Conservation (phyloP, 2,113 vertebrate species). For the Casuarius casuarius region DNA sequence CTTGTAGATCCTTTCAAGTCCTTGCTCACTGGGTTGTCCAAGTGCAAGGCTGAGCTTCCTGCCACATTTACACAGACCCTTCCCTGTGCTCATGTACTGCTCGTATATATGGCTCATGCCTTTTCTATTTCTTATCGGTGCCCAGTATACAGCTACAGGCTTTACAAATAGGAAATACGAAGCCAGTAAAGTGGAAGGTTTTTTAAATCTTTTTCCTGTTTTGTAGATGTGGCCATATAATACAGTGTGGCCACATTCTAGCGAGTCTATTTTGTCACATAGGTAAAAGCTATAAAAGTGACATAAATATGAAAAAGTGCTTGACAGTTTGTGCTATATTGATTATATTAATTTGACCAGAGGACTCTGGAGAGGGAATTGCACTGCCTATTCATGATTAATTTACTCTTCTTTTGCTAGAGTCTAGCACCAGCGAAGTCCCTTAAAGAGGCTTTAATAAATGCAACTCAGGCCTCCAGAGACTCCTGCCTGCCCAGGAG, state of each 20-base stretch:
- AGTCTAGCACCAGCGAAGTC: background rate
- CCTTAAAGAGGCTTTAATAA: constrained; percentile 42
- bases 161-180: background rate
- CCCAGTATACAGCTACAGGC: background rate
- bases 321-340: constrained; percentile 17
- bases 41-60: background rate
- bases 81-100: background rate
- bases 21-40: background rate
- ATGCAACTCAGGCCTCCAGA: constrained; percentile 26
- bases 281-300: background rate
- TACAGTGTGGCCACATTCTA: background rate
- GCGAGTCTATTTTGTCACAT: background rate
- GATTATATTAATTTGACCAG: constrained; percentile 58
- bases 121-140: background rate
- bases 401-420: constrained; percentile 15
- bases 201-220: background rate
- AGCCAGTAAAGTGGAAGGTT: background rate
- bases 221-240: background rate
- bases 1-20: background rate
- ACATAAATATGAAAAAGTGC: constrained; percentile 33
- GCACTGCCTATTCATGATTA: constrained; percentile 52
- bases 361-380: constrained; percentile 47
- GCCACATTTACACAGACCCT: background rate
- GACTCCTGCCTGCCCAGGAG: constrained; percentile 29
- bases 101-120: background rate